Conservation (phyloP, 2,113 vertebrate species). For the Lampris megalopsis region DNA sequence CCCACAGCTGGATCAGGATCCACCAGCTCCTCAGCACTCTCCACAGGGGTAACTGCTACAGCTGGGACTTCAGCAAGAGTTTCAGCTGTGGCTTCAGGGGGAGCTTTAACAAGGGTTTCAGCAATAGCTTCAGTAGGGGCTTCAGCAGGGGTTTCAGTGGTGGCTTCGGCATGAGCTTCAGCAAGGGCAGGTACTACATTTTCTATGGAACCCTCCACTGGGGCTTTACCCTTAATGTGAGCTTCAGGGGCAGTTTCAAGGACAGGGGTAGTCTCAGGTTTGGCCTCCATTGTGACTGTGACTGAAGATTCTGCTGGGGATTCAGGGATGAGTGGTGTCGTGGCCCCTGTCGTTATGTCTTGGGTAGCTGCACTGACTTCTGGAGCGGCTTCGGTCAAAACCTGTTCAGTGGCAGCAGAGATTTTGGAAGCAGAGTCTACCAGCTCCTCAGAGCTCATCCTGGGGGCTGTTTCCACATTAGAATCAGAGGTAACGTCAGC, state of each 20-base stretch:
- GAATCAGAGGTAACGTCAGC: conserved; percentile 6
- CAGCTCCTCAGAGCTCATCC: conserved; percentile 27
- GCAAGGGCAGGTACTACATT: background rate
- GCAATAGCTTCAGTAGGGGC: background rate
- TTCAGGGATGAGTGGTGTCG: background rate
- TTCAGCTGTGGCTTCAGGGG: background rate
- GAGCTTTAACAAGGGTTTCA: background rate
- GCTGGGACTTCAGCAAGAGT: background rate
- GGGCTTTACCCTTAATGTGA: background rate
- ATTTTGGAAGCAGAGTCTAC: conserved; percentile 46
- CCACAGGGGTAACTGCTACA: conserved; percentile 1
- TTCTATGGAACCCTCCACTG: background rate
- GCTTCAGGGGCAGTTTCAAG: conserved; percentile 5
- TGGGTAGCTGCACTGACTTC: background rate
- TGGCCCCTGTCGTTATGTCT: conserved; percentile 23
- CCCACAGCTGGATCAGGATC: conserved; percentile 46
- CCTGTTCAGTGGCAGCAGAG: conserved; percentile 21
- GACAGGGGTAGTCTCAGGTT: conserved; percentile 15
- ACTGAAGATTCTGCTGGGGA: background rate
- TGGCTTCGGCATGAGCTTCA: background rate
- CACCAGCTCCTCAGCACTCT: conserved; percentile 33
- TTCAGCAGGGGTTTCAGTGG: background rate
- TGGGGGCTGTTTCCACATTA: background rate
- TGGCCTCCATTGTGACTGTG: background rate
- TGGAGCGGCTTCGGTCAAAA: background rate